A percentile compares a stretch with the other conserved stretches of the same genome.
Conservation (phyloP, 2,797 vertebrate species). For the Okamejei kenojei region DNA sequence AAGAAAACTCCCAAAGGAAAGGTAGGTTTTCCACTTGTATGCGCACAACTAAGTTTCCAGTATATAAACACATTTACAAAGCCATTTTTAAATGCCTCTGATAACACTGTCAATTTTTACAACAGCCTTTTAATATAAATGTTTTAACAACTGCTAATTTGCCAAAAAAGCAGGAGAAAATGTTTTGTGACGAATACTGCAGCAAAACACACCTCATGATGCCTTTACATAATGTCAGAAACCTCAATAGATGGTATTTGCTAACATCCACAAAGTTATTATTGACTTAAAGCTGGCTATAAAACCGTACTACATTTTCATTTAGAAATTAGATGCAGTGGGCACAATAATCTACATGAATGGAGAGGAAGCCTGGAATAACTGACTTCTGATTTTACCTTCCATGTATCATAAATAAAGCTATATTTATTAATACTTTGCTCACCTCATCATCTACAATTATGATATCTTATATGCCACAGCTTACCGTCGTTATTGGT, state of each 20-base stretch:
- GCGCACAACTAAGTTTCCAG: neutral
- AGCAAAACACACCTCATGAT: neutral
- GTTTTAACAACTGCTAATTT: neutral
- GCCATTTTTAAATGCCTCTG: neutral
- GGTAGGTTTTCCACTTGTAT: conserved; percentile 54
- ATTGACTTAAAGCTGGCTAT: neutral
- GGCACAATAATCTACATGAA: neutral
- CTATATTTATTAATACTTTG: neutral
- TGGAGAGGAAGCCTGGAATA: neutral
- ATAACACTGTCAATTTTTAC: neutral
- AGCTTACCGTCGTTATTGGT: no score
- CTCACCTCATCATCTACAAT: neutral
- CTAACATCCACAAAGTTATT: no score
- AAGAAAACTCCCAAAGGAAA: conserved; percentile 95
- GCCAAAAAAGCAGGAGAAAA: neutral
- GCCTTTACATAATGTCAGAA: neutral
- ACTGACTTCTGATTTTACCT: neutral
- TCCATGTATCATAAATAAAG: neutral
- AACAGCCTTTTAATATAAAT: neutral
- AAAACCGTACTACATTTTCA: neutral
- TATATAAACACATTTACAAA: neutral
- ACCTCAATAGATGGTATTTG: neutral
- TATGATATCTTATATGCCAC: neutral
- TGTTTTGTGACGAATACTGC: neutral
- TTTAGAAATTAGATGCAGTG: neutral